phyloP scores from a whole-genome alignment of 1,140 invertebrate species.

The Microvelia longipes region DNA sequence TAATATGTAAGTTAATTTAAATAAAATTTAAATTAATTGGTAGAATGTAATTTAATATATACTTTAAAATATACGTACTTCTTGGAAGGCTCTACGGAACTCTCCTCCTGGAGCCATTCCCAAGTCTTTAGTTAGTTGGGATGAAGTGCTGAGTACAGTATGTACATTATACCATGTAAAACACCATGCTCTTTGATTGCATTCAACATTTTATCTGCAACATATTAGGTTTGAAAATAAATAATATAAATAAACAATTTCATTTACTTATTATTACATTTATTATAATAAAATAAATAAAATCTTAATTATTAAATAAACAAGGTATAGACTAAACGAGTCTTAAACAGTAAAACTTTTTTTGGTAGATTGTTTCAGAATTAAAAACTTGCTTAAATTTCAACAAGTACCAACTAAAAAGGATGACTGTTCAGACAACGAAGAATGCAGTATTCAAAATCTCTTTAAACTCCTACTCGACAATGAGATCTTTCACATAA shows the following conservation, averaged over 20 bases:
- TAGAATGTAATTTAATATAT: too few species aligned
- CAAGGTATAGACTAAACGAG: not conserved
- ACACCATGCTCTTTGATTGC: constrained; percentile 52
- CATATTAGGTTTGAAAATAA: too few species aligned
- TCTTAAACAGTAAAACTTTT: too few species aligned
- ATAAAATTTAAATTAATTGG: too few species aligned
- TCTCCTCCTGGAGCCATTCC: constrained; percentile 97
- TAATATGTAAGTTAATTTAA: too few species aligned
- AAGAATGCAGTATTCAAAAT: too few species aligned
- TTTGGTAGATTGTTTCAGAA: too few species aligned
- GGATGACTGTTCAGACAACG: too few species aligned
- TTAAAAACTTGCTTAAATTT: too few species aligned
- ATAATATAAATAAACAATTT: constrained; percentile 4
- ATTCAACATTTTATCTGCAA: constrained; percentile 29
- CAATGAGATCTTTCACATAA: too few species aligned
- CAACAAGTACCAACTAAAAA: too few species aligned
- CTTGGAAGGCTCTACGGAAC: constrained; percentile 77
- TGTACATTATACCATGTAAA: constrained; percentile 79
- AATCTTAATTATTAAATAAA: not conserved
- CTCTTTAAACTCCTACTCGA: too few species aligned
- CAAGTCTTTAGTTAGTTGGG: constrained; percentile 79
- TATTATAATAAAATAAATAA: not conserved
- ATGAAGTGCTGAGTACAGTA: constrained; percentile 82
- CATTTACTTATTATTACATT: not conserved
- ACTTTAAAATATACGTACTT: constrained; percentile 39